Conservation (phyloP, 1,140 invertebrate species). For the Magallana ariakensis region DNA sequence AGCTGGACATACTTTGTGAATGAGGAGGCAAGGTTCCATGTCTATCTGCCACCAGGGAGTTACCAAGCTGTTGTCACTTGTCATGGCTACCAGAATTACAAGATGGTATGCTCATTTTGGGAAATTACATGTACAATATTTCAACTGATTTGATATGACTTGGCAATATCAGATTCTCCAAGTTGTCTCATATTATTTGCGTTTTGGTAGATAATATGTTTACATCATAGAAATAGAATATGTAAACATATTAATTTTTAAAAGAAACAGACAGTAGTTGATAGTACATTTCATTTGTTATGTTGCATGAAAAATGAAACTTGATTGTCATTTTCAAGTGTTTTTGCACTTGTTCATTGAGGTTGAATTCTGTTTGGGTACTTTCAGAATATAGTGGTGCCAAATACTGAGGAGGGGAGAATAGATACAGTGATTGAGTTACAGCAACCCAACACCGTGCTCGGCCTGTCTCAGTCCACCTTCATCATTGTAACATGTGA, state of each 20-base stretch:
- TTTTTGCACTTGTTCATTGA: too few species aligned
- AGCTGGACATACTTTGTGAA: slow-evolving; percentile 60
- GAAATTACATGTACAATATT: background rate
- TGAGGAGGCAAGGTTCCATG: slow-evolving; percentile 92
- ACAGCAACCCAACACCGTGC: background rate
- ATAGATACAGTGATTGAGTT: slow-evolving; percentile 29
- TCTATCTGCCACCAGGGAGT: slow-evolving; percentile 90
- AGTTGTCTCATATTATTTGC: background rate
- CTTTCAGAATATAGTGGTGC: slow-evolving; percentile 3
- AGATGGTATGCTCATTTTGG: slow-evolving; percentile 48
- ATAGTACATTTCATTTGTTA: too few species aligned
- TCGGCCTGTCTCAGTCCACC: background rate
- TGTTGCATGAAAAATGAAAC: too few species aligned
- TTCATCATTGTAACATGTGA: slow-evolving; percentile 23
- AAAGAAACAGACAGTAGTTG: too few species aligned
- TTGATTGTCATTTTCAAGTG: too few species aligned
- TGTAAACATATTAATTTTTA: too few species aligned
- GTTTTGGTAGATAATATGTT: too few species aligned
- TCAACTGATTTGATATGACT: too few species aligned
- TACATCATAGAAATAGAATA: too few species aligned
- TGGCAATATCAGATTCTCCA: background rate
- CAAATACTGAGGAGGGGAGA: background rate
- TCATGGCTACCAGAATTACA: slow-evolving; percentile 57
- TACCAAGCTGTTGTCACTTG: slow-evolving; percentile 82
- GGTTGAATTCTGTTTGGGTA: too few species aligned